Conservation (phyloP, 2,113 vertebrate species). For the Phyllostomus hastatus region DNA sequence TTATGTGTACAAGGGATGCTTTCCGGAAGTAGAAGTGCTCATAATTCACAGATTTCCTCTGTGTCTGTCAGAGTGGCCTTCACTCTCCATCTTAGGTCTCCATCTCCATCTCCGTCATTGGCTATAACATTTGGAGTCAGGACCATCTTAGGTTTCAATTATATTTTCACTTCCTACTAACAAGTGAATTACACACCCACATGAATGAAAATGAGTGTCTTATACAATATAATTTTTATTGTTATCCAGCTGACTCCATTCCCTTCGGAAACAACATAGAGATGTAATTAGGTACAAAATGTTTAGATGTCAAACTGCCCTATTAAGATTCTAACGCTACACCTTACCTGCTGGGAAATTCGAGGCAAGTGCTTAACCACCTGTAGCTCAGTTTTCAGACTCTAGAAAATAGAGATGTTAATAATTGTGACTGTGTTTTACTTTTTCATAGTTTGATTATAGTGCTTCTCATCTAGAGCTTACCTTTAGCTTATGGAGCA, state of each 20-base stretch:
- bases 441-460: background rate
- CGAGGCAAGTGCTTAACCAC: background rate
- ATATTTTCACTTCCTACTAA: slow-evolving; percentile 10
- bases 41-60: background rate
- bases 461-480: background rate
- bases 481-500: background rate
- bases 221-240: background rate
- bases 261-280: background rate
- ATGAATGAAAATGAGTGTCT: background rate
- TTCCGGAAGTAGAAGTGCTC: background rate
- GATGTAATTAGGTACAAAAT: background rate
- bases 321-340: background rate
- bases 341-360: background rate
- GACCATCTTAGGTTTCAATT: background rate
- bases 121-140: background rate
- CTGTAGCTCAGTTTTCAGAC: background rate
- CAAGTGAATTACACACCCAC: background rate
- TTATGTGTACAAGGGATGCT: background rate
- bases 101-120: background rate
- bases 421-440: background rate
- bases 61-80: background rate
- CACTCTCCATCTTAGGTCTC: background rate
- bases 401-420: background rate
- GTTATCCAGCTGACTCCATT: background rate
- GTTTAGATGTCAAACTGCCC: background rate